These are phyloP conservation scores for Dorcus hopei DNA, from an alignment of 2,888 invertebrate species.

Conservation along the genomic window DNA sequence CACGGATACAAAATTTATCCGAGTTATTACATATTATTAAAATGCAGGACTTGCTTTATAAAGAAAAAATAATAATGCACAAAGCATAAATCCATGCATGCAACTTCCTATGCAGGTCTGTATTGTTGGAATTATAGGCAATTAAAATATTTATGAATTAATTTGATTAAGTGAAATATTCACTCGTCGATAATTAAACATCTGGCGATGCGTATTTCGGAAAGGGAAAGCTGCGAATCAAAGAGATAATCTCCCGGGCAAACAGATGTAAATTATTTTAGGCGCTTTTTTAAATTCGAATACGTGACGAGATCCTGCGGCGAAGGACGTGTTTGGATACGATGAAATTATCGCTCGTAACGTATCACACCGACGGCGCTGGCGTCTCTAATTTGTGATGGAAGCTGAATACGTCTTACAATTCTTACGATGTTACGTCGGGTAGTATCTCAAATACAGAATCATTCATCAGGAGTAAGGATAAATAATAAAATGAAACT, in stretches of 20 bases:
- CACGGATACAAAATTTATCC: too few species aligned
- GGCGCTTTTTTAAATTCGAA: slow-evolving; percentile 26
- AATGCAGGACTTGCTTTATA: too few species aligned
- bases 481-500: slow-evolving; percentile 27
- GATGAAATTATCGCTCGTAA: slow-evolving; percentile 25
- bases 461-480: slow-evolving; percentile 27
- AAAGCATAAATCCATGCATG: too few species aligned
- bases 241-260: slow-evolving; percentile 21
- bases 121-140: too few species aligned
- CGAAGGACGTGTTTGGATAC: slow-evolving; percentile 17
- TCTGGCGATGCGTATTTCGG: too few species aligned
- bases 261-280: slow-evolving; percentile 29
- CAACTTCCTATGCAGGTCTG: too few species aligned
- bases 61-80: too few species aligned
- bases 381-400: not conserved
- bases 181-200: too few species aligned
- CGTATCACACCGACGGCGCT: slow-evolving; percentile 2
- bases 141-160: too few species aligned
- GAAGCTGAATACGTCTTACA: not conserved
- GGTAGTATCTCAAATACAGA: slow-evolving; percentile 15
- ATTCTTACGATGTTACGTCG: slow-evolving; percentile 13
- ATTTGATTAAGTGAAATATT: too few species aligned
- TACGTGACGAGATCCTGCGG: slow-evolving; percentile 22
- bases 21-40: too few species aligned
- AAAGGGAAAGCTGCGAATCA: slow-evolving; percentile 6